A percentile compares a stretch with the other conserved stretches of the same genome.
phyloP scores from a whole-genome alignment of 1,140 invertebrate genomes.

The Lycorma delicatula region DNA sequence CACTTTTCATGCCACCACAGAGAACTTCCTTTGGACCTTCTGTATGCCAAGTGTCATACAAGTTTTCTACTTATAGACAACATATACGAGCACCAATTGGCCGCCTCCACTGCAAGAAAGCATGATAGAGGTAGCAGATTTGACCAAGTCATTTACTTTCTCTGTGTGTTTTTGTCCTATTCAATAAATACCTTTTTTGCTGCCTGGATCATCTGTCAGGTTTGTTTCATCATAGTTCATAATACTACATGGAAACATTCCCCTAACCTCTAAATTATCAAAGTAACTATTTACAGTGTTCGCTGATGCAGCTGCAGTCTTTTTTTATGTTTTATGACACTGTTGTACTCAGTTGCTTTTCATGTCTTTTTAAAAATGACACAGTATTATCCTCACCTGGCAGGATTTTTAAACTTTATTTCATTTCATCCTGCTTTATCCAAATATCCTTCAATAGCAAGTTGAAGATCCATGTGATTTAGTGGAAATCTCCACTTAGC shows the following conservation, averaged over 20 bases:
- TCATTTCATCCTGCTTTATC: not conserved
- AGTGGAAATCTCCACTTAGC: not conserved
- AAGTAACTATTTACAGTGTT: not conserved
- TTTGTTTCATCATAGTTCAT: not conserved
- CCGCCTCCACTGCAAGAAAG: not conserved
- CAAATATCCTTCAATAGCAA: not conserved
- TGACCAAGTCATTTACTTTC: not conserved
- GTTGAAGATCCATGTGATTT: not conserved
- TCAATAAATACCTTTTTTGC: not conserved
- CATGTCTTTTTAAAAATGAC: not conserved
- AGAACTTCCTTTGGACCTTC: no score
- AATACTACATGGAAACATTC: not conserved
- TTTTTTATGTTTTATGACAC: not conserved
- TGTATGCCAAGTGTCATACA: no score
- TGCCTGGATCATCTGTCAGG: not conserved
- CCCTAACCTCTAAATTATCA: not conserved
- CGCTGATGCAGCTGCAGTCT: not conserved
- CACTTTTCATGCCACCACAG: no score
- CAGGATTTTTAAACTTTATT: not conserved
- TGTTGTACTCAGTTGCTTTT: not conserved
- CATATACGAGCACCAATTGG: not conserved
- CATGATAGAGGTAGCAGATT: not conserved
- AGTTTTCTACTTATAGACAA: not conserved
- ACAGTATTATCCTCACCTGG: not conserved
- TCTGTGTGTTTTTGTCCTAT: not conserved